Evolutionary conservation across 2,797 vertebrate genomes (phyloP).

Genomic region (Florisuga fusca): DNA sequence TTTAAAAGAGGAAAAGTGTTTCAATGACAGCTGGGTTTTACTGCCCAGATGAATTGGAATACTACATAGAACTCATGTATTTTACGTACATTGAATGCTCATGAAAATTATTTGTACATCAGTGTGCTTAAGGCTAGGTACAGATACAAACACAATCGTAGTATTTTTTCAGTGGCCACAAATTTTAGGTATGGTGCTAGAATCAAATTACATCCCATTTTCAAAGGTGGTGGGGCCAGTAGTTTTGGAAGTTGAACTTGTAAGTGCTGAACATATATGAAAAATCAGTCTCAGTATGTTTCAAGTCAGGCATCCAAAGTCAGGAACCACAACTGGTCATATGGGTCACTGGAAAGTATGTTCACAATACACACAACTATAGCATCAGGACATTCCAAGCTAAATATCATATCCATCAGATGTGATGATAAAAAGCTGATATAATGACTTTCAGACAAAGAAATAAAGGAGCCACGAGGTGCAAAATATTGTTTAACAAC

Average conservation of each 20-base stretch:
- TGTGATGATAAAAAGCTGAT: too few relatives aligned
- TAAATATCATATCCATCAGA: not conserved
- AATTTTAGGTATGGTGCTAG: not conserved
- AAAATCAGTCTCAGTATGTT: not conserved
- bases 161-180: not conserved
- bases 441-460: slow-evolving; percentile 13
- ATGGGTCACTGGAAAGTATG: not conserved
- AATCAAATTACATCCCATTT: slow-evolving; percentile 28
- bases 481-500: not conserved
- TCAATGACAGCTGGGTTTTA: slow-evolving; percentile 35
- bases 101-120: slow-evolving; percentile 13
- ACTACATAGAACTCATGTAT: not conserved
- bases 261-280: not conserved
- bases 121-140: not conserved
- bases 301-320: not conserved
- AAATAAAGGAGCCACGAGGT: not conserved
- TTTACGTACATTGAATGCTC: slow-evolving; percentile 6
- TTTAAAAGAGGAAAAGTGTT: slow-evolving; percentile 5
- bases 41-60: slow-evolving; percentile 17
- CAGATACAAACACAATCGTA: not conserved
- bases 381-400: not conserved
- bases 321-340: not conserved
- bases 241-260: not conserved
- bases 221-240: not conserved
- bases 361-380: not conserved